These are phyloP conservation scores for Seriola rivoliana DNA, from an alignment of 2,113 vertebrate species.

Conservation along the genomic window DNA sequence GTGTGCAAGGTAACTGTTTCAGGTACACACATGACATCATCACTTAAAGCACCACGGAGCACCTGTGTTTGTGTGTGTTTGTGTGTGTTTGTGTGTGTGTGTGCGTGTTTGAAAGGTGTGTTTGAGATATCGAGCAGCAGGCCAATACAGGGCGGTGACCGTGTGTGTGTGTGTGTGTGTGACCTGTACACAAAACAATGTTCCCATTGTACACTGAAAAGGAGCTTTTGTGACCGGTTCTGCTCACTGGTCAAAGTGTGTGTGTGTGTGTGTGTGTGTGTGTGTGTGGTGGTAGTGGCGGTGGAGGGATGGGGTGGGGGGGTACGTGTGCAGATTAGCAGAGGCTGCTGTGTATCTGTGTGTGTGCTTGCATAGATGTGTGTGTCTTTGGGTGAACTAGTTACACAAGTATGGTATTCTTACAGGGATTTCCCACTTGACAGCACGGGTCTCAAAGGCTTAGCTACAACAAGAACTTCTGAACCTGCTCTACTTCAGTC, in stretches of 20 bases:
- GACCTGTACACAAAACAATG: conserved; percentile 61
- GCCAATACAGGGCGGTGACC: conserved; percentile 29
- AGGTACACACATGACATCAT: conserved; percentile 38
- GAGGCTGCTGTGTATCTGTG: conserved; percentile 1
- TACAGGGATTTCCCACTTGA: conserved; percentile 40
- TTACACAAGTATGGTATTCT: conserved; percentile 40
- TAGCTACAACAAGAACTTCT: background rate
- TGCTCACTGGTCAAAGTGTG: conserved; percentile 40
- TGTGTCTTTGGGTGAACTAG: conserved; percentile 52
- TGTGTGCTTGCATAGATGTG: conserved; percentile 5
- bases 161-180: conserved; percentile 32
- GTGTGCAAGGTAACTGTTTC: background rate
- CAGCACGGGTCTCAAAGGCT: conserved; percentile 27
- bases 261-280: conserved; percentile 4
- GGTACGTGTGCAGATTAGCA: too few species aligned
- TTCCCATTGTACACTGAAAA: conserved; percentile 59
- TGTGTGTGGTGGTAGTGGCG: background rate
- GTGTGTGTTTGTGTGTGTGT: conserved; percentile 34
- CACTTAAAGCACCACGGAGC: background rate
- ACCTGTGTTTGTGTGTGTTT: conserved; percentile 35
- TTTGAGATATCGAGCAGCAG: conserved; percentile 28
- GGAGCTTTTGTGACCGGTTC: conserved; percentile 48
- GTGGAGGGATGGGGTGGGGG: too few species aligned
- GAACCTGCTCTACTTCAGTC: conserved; percentile 16
- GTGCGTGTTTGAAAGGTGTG: conserved; percentile 59